These are phyloP conservation scores for Catostomus latipinnis DNA, from an alignment of 2,797 vertebrate genomes.

Conservation along the genomic window DNA sequence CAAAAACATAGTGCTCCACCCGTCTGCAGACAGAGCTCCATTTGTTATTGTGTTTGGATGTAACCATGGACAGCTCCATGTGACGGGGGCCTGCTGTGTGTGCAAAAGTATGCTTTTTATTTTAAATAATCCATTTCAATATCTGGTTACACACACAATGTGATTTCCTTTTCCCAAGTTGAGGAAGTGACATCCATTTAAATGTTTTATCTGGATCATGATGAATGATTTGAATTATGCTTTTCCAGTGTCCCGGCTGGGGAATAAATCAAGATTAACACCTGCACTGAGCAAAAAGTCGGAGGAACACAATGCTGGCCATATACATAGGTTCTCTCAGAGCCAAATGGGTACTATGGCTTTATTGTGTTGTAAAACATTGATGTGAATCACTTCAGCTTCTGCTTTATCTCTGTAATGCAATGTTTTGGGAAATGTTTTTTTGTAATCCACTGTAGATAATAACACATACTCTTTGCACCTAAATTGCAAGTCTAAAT, in stretches of 20 bases:
- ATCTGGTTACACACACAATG: slow-evolving; percentile 12
- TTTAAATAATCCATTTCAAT: slow-evolving; percentile 12
- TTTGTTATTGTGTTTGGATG: slow-evolving; percentile 52
- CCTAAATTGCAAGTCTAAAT: no score
- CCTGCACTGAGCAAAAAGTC: background rate
- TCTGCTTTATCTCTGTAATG: no score
- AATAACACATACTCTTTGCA: no score
- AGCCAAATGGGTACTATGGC: background rate
- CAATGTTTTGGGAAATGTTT: no score
- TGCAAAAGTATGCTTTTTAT: background rate
- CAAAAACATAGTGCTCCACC: slow-evolving; percentile 28
- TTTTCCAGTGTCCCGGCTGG: background rate
- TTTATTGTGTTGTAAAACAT: background rate
- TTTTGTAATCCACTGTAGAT: no score
- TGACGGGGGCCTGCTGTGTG: slow-evolving; percentile 22
- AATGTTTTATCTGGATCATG: slow-evolving; percentile 14
- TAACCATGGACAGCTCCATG: slow-evolving; percentile 41
- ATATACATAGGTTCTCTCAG: background rate
- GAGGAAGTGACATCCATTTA: slow-evolving; percentile 17
- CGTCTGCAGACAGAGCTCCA: slow-evolving; percentile 47
- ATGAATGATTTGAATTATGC: background rate
- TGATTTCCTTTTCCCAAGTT: background rate
- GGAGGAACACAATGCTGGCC: background rate
- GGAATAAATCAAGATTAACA: slow-evolving; percentile 21
- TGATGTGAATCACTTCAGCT: no score